phyloP scores from a whole-genome alignment of 2,888 invertebrate species.

The Habrosyne pyritoides region DNA sequence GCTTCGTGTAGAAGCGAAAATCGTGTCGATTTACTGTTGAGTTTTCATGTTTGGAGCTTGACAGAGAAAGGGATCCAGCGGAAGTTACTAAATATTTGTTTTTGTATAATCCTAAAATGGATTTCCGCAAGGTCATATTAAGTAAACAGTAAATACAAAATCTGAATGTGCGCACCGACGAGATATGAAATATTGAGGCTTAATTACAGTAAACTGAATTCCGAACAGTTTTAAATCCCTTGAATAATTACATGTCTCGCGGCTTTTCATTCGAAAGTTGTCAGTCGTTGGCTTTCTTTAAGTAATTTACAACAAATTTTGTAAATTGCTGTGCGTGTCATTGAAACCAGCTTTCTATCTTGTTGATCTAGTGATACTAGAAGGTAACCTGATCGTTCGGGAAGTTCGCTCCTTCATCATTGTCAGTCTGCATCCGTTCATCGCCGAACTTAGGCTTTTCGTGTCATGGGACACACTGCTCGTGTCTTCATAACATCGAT shows the following conservation, averaged over 20 bases:
- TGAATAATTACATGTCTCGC: constrained; percentile 28
- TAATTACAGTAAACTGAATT: constrained; percentile 2
- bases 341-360: constrained; percentile 37
- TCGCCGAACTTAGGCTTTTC: not conserved
- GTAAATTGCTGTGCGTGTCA: constrained; percentile 36
- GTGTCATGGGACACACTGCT: not conserved
- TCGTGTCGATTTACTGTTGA: too few species aligned
- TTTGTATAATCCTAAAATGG: too few species aligned
- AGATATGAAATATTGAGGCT: constrained; percentile 6
- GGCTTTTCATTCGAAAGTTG: constrained; percentile 32
- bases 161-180: not conserved
- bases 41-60: too few species aligned
- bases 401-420: constrained; percentile 23
- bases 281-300: constrained; percentile 23
- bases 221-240: constrained; percentile 26
- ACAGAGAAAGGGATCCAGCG: too few species aligned
- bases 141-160: not conserved
- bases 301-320: constrained; percentile 41
- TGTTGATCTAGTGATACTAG: constrained; percentile 23
- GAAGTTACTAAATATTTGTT: too few species aligned
- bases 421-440: constrained; percentile 1
- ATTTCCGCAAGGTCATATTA: too few species aligned
- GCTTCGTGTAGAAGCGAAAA: too few species aligned
- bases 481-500: not conserved
- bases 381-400: constrained; percentile 11